These are phyloP conservation scores for Sympetrum striolatum DNA, from an alignment of 2,888 invertebrate genomes.

Conservation along the genomic window DNA sequence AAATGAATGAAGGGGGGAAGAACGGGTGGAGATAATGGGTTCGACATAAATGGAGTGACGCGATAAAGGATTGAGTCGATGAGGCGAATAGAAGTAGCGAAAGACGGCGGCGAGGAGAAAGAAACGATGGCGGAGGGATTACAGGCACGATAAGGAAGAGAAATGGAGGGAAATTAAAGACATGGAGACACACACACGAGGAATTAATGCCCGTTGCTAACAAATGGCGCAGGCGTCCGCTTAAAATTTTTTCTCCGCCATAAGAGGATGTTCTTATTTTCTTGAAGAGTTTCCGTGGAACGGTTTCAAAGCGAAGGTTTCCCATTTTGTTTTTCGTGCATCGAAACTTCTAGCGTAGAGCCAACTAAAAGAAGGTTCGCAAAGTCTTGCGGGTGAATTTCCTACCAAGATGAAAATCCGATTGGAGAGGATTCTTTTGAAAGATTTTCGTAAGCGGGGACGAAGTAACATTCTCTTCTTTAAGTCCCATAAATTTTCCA, in stretches of 20 bases:
- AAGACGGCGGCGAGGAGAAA: neutral
- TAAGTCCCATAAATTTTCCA: no score
- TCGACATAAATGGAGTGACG: conserved; percentile 40
- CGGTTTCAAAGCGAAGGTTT: no score
- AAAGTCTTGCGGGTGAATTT: no score
- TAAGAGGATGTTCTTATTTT: neutral
- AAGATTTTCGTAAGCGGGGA: no score
- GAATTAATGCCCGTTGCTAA: neutral
- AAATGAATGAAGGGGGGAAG: neutral
- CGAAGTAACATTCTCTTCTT: no score
- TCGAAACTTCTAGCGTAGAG: no score
- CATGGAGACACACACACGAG: neutral
- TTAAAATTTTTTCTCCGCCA: neutral
- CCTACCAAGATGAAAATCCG: no score
- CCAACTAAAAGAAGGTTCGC: no score
- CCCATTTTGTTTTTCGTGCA: no score
- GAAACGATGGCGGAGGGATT: neutral
- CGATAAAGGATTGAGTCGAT: conserved; percentile 36
- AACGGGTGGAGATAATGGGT: conserved; percentile 23
- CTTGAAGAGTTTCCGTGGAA: neutral
- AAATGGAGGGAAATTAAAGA: neutral
- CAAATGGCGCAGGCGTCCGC: neutral
- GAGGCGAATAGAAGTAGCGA: neutral
- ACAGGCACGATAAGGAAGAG: neutral
- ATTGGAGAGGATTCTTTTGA: no score